These are phyloP conservation scores for Brachionus calyciflorus DNA, from an alignment of 1,140 invertebrate genomes.

Conservation along the genomic window DNA sequence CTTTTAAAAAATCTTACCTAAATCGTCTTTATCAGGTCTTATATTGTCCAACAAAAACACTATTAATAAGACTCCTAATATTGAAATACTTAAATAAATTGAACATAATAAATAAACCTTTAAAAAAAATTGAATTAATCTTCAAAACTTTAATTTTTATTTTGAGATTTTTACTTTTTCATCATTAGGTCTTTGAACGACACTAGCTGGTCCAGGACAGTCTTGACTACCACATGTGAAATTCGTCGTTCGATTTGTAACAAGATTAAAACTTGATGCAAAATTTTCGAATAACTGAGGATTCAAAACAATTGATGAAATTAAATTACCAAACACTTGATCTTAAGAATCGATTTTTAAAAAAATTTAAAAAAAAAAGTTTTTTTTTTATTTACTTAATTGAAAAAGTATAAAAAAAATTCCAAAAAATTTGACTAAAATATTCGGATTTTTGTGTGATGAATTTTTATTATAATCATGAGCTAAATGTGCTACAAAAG, in stretches of 20 bases:
- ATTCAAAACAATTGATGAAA: slow-evolving; percentile 36
- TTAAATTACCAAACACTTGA: slow-evolving; percentile 35
- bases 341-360: not conserved
- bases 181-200: not conserved
- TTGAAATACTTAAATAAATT: slow-evolving; percentile 1
- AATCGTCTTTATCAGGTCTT: slow-evolving; percentile 16
- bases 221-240: slow-evolving; percentile 14
- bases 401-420: slow-evolving; percentile 42
- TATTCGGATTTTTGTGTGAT: not conserved
- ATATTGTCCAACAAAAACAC: not conserved
- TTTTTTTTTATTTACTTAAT: no score
- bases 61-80: not conserved
- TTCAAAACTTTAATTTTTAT: no score
- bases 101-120: slow-evolving; percentile 10
- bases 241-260: not conserved
- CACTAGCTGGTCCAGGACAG: slow-evolving; percentile 7
- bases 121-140: not conserved
- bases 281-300: not conserved
- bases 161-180: not conserved
- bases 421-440: slow-evolving; percentile 40
- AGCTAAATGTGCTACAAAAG: slow-evolving; percentile 18
- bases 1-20: not conserved
- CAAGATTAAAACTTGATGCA: not conserved
- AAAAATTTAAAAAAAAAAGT: not conserved
- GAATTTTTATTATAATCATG: not conserved